phyloP scores from a whole-genome alignment of 2,888 invertebrate genomes.

The Nemurella pictetii region DNA sequence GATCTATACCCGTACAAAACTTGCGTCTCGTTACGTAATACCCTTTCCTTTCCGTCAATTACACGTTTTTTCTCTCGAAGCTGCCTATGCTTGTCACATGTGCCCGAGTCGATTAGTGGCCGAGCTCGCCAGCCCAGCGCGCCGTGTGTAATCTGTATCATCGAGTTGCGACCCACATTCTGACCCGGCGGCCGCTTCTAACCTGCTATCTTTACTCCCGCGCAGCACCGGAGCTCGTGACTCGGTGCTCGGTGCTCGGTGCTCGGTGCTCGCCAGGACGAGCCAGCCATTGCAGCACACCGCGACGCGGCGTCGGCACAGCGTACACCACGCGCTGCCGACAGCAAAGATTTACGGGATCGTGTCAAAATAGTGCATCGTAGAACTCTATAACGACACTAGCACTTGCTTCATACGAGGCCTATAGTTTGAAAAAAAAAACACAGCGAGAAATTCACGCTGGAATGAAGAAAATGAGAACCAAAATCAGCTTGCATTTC shows the following conservation, averaged over 20 bases:
- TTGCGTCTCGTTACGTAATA: neutral
- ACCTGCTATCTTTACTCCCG: conserved; percentile 4
- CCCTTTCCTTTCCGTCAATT: neutral
- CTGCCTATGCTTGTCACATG: neutral
- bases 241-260: no score
- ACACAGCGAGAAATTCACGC: no score
- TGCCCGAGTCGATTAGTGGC: neutral
- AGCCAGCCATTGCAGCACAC: neutral
- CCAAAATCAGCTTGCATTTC: neutral
- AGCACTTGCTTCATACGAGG: neutral
- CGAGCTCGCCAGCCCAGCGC: no score
- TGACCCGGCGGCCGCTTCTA: neutral
- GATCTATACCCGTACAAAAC: neutral
- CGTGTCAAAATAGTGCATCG: no score
- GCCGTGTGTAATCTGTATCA: no score
- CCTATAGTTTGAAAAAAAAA: no score
- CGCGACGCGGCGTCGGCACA: neutral
- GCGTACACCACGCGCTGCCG: neutral
- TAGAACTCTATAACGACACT: neutral
- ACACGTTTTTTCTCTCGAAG: neutral
- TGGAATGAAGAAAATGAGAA: neutral
- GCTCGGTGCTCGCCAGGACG: no score
- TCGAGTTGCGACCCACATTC: neutral
- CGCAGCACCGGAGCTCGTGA: neutral
- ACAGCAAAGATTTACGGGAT: no score